Evolutionary conservation across 1,140 invertebrate species (phyloP).

Genomic region (Bombus cullumanus): DNA sequence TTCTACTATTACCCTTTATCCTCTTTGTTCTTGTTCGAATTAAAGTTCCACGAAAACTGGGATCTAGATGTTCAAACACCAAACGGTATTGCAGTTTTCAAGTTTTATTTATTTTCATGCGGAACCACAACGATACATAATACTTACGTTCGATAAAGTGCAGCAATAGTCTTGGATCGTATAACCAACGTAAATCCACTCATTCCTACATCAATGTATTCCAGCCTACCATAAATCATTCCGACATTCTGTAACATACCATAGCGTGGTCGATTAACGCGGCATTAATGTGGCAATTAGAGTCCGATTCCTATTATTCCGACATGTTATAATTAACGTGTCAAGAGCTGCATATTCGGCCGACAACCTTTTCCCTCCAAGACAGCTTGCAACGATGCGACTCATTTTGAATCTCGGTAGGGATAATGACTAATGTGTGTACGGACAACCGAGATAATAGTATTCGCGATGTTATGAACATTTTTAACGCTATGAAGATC

Average conservation of each 20-base stretch:
- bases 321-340: slow-evolving; percentile 23
- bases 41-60: background rate
- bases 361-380: background rate
- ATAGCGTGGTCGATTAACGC: slow-evolving; percentile 32
- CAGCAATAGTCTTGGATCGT: background rate
- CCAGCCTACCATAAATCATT: slow-evolving; percentile 20
- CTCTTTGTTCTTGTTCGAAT: background rate
- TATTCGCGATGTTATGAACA: too few species aligned
- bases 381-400: background rate
- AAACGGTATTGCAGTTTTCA: background rate
- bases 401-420: too few species aligned
- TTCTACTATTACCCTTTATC: background rate
- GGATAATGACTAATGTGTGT: background rate
- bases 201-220: slow-evolving; percentile 1
- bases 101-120: background rate
- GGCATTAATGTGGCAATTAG: slow-evolving; percentile 46
- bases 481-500: too few species aligned
- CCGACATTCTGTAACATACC: background rate
- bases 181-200: background rate
- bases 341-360: background rate
- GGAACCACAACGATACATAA: background rate
- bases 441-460: too few species aligned
- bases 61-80: background rate
- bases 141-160: background rate
- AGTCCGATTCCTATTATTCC: slow-evolving; percentile 22